A percentile compares a stretch with the other conserved stretches of the same genome.
phyloP scores from a whole-genome alignment of 2,888 invertebrate species.

The Leptinotarsa rubiginosa region DNA sequence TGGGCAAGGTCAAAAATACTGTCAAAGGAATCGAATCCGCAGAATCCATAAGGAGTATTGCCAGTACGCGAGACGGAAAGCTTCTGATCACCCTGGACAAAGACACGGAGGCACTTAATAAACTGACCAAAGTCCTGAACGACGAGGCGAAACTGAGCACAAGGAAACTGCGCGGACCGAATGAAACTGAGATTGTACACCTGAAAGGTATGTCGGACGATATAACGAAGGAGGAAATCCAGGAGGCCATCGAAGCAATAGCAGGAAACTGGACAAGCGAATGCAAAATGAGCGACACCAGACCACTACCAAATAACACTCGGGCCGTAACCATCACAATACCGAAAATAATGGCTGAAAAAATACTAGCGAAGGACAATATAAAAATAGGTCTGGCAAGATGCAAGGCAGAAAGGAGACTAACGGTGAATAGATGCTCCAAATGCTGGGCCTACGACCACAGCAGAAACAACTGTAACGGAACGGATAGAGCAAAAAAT shows the following conservation, averaged over 20 bases:
- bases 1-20: background rate
- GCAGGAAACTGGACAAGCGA: background rate
- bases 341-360: background rate
- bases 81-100: background rate
- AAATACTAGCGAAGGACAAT: background rate
- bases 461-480: background rate
- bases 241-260: background rate
- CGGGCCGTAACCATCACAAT: background rate
- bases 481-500: background rate
- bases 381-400: conserved; percentile 20
- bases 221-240: background rate
- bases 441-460: conserved; percentile 22
- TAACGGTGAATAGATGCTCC: background rate
- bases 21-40: background rate
- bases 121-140: background rate
- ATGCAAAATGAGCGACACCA: background rate
- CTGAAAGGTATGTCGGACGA: background rate
- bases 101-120: background rate
- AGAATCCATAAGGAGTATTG: background rate
- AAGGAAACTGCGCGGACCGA: background rate
- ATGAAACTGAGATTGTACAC: background rate
- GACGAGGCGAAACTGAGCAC: background rate
- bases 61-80: background rate
- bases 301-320: background rate
- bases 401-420: conserved; percentile 15